These are phyloP conservation scores for Mystacornis crossleyi DNA, from an alignment of 2,113 vertebrate genomes.

Conservation along the genomic window DNA sequence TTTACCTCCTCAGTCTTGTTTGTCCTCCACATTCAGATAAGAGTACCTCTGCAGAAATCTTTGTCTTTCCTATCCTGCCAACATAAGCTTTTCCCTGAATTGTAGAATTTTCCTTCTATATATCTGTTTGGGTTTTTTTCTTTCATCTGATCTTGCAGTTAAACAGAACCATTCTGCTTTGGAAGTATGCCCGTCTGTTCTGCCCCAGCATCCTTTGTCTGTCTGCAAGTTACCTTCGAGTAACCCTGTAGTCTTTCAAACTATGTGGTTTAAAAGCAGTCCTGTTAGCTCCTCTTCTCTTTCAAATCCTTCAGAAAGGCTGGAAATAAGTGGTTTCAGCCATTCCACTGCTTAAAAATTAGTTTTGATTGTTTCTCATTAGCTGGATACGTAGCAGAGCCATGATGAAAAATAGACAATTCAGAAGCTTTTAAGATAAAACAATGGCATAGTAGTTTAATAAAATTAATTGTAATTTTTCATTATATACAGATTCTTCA, in stretches of 20 bases:
- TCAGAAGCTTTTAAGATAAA: background rate
- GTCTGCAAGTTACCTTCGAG: background rate
- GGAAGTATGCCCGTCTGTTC: background rate
- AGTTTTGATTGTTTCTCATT: background rate
- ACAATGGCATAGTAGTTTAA: background rate
- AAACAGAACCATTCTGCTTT: background rate
- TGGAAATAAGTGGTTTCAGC: background rate
- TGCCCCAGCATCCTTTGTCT: background rate
- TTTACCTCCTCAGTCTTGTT: background rate
- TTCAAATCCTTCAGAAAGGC: background rate
- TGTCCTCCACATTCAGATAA: background rate
- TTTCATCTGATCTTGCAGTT: background rate
- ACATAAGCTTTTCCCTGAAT: background rate
- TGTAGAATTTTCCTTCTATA: background rate
- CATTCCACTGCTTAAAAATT: background rate
- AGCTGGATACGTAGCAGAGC: background rate
- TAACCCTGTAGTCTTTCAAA: conserved; percentile 1
- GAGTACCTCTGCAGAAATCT: background rate
- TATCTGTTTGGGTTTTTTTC: background rate
- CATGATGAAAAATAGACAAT: background rate
- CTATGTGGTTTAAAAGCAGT: background rate
- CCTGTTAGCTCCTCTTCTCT: background rate
- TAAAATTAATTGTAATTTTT: background rate
- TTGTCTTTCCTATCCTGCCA: background rate
- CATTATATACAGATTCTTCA: background rate